Evolutionary conservation across 2,113 vertebrate species (phyloP), one percentile per base, ranked within the genome.

Genomic region (Anseranas semipalmata): DNA sequence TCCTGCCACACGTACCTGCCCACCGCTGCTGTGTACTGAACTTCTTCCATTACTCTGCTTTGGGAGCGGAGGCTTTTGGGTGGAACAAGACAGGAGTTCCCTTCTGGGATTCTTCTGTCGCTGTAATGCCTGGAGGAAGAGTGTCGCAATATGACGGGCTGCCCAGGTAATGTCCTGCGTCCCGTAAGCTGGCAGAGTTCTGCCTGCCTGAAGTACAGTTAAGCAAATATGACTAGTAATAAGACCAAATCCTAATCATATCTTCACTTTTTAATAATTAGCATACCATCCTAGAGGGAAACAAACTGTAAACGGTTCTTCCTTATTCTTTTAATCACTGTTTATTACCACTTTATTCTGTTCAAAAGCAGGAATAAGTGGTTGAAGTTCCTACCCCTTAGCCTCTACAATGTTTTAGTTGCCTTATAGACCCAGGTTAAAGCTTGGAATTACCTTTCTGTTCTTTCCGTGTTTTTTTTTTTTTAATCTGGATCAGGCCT

Each of bases 121-220:
- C 0, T 18, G 0, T 1, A 9, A 33, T 16, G 13, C 32, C 58
- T 59, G 70, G 25, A 73, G 45, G 48, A 45, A 3, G 45, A 15
- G 70, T 32, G 32, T 12, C 0, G 2, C 53, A 77, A 12, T 68
- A 1, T 17, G 43, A 3, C 15, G 15, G 37, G 0, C 0, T 77
- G 4, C 37, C 45, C 12, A 21, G 6, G 55, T 70, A 65, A 3
- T 70, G 33, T n/a, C n/a, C n/a, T n/a, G n/a, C n/a, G n/a, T 66
- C 28, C 67, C 43, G 0, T 22, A 13, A 79, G n/a, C 30, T 39
- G 0, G 4, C 46, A 35, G 33, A 14, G 33, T 41, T 70, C 65
- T 82, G 39, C 37, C 41, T 81, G 25, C 28, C 22, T 25, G 10
- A 81, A 25, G 28, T 25, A 50, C 30, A 48, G 16, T 39, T 72